Percentiles rank a stretch among this genome's conserved stretches.
Conservation (phyloP, 2,888 invertebrate genomes). For the Parnassius apollo region DNA sequence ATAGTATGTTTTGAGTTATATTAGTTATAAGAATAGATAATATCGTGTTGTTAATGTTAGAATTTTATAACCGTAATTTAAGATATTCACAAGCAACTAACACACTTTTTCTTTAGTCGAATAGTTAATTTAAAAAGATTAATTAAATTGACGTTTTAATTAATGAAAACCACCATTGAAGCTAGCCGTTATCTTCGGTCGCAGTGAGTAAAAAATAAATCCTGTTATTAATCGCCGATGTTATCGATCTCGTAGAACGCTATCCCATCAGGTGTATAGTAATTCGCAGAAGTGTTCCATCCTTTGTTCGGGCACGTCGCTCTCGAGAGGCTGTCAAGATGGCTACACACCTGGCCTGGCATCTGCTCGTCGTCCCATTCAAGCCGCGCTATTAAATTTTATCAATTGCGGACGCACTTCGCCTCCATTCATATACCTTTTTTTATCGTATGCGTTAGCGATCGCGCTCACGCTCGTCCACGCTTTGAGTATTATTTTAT, state of each 20-base stretch:
- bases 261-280: slow-evolving; percentile 20
- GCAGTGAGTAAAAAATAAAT: slow-evolving; percentile 17
- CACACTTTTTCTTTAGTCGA: no score
- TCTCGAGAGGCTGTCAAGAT: slow-evolving; percentile 40
- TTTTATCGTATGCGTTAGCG: slow-evolving; percentile 36
- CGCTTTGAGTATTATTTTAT: background rate
- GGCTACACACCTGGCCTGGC: slow-evolving; percentile 62
- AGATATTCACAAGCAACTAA: no score
- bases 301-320: slow-evolving; percentile 35
- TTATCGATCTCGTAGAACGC: slow-evolving; percentile 7
- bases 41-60: no score
- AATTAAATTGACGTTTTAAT: slow-evolving; percentile 13
- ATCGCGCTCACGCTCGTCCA: background rate
- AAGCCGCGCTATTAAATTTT: slow-evolving; percentile 60
- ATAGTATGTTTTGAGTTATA: no score
- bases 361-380: slow-evolving; percentile 64
- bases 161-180: slow-evolving; percentile 14
- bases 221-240: slow-evolving; percentile 20
- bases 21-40: no score
- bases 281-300: slow-evolving; percentile 23
- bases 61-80: no score
- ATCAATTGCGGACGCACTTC: slow-evolving; percentile 65
- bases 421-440: slow-evolving; percentile 61
- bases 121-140: background rate
- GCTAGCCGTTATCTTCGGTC: slow-evolving; percentile 15